Base-by-base conservation (phyloP, 1,140 invertebrate species). In the Lasioglossum baleicum region DNA sequence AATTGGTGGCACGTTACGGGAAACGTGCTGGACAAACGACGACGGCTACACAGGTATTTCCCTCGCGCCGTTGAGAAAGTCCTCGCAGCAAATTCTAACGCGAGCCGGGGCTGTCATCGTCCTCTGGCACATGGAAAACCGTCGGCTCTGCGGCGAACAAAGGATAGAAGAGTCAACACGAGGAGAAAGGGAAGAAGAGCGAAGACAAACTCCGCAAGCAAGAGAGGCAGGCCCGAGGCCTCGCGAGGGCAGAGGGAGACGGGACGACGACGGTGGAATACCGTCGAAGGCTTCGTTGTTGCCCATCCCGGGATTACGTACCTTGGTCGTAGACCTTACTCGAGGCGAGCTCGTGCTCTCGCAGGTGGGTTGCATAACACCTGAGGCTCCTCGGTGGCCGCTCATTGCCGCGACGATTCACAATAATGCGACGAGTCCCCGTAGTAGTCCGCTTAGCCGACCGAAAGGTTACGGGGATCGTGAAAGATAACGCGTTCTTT, bases 401-500 rank as follows among this genome's bases (percentile, higher is more conserved):
- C 56, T 58, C 56, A 58, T 58, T 58, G 56, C 20, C 56, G 56
- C 56, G 20, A 58, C 56, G 56, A n/a, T n/a, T 58, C 56, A 58
- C 56, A 58, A 58, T 58, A 58, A 58, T n/a, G 56, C 56, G 56
- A n/a, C 51, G 56, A n/a, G 17, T 8, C n/a, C 56, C 56, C 56
- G 5, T 7, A 8, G 56, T 20, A n/a, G 6, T 3, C 20, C 20
- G 17, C 7, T n/a, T 56, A 51, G 51, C 51, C 3, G 13, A 20
- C n/a, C 56, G 56, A 58, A 58, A 58, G 56, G 56, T 58, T 58
- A n/a, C 56, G 7, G n/a, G 56, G 56, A 58, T 58, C 61, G 15
- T 31, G 10, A 64, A 7, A 61, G 66, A 71, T 71, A 73, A 79
- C 63, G 35, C n/a, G 44, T 56, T 71, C 63, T n/a, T 56, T n/a